These are phyloP conservation scores for Thamnophis sirtalis DNA, from an alignment of 2,113 vertebrate species.

Conservation along the genomic window DNA sequence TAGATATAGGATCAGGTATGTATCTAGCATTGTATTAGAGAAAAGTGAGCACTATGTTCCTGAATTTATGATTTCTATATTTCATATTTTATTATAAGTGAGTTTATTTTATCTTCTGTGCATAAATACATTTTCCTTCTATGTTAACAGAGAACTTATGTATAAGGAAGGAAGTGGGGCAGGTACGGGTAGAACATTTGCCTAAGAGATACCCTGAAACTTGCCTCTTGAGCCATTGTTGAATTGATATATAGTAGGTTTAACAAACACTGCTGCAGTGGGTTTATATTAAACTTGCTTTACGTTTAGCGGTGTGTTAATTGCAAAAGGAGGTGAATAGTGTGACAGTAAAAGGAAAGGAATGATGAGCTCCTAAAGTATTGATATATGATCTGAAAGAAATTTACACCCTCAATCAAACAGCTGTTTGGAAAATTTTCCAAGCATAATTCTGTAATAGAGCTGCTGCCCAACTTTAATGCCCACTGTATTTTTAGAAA, in stretches of 20 bases:
- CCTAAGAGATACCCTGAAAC: background rate
- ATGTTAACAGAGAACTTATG: background rate
- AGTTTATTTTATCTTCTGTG: background rate
- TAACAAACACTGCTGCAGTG: background rate
- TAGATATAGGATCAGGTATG: background rate
- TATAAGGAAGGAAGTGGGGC: background rate
- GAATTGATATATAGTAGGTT: background rate
- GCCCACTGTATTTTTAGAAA: background rate
- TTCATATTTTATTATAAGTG: background rate
- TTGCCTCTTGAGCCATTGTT: background rate
- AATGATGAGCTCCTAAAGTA: background rate
- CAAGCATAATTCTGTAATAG: background rate
- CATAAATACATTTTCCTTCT: background rate
- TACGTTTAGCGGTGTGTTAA: background rate
- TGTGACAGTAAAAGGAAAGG: background rate
- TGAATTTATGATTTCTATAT: background rate
- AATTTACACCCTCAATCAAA: background rate
- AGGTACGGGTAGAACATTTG: background rate
- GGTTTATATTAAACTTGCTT: background rate
- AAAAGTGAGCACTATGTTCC: background rate
- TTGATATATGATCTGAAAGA: background rate
- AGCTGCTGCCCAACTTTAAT: background rate
- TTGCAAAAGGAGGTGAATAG: background rate
- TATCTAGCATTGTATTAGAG: background rate
- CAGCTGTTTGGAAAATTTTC: background rate